Conservation (phyloP, 2,113 vertebrate genomes). For the Protobothrops mucrosquamatus region DNA sequence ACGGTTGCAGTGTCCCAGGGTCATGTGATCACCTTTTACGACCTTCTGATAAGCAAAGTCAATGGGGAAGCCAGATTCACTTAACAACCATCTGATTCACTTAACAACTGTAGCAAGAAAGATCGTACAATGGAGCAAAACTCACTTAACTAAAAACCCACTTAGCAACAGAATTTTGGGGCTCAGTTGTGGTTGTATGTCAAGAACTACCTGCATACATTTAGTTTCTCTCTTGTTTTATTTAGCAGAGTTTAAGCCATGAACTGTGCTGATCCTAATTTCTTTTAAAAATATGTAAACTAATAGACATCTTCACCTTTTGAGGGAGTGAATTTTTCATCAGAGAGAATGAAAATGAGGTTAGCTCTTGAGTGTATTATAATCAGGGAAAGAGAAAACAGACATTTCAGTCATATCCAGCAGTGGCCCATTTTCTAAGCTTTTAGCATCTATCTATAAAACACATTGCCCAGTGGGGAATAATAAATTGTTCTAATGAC, state of each 20-base stretch:
- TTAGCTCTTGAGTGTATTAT: neutral
- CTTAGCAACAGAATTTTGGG: neutral
- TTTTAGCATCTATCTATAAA: conserved; percentile 18
- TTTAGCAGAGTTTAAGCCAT: neutral
- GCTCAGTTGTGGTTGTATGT: neutral
- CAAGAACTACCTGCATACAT: neutral
- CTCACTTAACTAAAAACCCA: neutral
- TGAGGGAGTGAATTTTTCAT: neutral
- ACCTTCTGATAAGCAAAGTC: neutral
- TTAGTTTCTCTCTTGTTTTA: neutral
- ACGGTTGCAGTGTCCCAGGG: neutral
- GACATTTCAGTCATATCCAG: conserved; percentile 2
- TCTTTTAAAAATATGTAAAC: neutral
- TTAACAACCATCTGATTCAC: neutral
- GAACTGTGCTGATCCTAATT: neutral
- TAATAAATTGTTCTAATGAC: conserved; percentile 12
- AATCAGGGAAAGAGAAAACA: neutral
- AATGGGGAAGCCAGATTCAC: neutral
- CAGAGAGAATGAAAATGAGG: neutral
- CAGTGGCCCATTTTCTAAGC: neutral
- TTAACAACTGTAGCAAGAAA: neutral
- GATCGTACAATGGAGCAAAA: neutral
- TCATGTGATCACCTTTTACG: neutral
- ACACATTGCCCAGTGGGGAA: conserved; percentile 1
- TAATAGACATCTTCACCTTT: neutral